Evolutionary conservation across 2,797 vertebrate genomes (phyloP).

Genomic region (Poeciliopsis paucimaculata): DNA sequence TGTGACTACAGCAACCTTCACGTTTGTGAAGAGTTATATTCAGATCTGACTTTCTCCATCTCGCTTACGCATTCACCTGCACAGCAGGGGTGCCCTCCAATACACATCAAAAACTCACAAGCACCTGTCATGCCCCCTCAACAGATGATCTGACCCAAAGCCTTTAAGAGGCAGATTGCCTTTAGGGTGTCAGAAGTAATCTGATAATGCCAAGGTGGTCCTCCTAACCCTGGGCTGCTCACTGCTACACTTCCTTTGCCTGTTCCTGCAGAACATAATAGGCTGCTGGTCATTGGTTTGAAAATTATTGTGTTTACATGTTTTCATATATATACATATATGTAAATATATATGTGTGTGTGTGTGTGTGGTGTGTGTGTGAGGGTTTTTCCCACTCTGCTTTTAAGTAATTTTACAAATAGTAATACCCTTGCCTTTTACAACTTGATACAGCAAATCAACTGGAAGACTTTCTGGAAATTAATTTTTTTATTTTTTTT

Average conservation of each 20-base stretch:
- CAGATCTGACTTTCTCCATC: slow-evolving; percentile 22
- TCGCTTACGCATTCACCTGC: slow-evolving; percentile 11
- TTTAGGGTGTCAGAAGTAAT: slow-evolving; percentile 70
- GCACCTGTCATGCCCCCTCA: slow-evolving; percentile 28
- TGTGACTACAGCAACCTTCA: slow-evolving; percentile 51
- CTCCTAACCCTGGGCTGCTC: slow-evolving; percentile 60
- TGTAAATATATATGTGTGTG: too few species aligned
- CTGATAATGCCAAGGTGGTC: slow-evolving; percentile 68
- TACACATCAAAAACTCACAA: slow-evolving; percentile 9
- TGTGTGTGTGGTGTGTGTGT: not conserved
- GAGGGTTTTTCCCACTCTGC: not conserved
- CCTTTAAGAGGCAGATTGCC: slow-evolving; percentile 47
- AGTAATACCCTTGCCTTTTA: too few species aligned
- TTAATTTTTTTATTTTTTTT: slow-evolving; percentile 24
- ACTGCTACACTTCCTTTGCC: slow-evolving; percentile 44
- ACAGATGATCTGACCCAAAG: slow-evolving; percentile 62
- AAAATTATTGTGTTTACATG: not conserved
- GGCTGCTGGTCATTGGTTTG: slow-evolving; percentile 27
- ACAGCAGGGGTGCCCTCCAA: slow-evolving; percentile 1
- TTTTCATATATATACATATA: too few species aligned
- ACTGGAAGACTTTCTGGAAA: slow-evolving; percentile 41
- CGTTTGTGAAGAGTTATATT: slow-evolving; percentile 46
- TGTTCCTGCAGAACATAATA: slow-evolving; percentile 41
- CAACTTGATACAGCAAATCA: slow-evolving; percentile 36
- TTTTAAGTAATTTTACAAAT: slow-evolving; percentile 34